Conservation (phyloP, 1,140 invertebrate species). For the Uloborus diversus region DNA sequence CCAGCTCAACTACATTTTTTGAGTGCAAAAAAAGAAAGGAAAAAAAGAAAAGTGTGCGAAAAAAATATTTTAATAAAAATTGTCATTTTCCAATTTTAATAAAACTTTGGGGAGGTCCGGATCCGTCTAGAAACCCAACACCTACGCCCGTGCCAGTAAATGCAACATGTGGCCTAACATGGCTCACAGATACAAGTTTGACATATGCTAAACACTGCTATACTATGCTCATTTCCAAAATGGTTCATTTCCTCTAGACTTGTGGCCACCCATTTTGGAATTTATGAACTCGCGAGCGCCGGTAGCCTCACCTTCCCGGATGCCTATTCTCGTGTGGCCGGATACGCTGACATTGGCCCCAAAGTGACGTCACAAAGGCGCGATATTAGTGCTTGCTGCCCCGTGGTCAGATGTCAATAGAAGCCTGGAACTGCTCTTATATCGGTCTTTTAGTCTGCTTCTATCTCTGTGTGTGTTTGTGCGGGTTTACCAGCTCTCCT, state of each 20-base stretch:
- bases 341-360: conserved; percentile 44
- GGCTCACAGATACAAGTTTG: too few relatives aligned
- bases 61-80: too few relatives aligned
- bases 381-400: conserved; percentile 34
- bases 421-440: neutral
- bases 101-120: too few relatives aligned
- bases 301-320: conserved; percentile 40
- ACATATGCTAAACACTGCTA: too few relatives aligned
- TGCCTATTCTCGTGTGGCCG: conserved; percentile 19
- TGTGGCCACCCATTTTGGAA: conserved; percentile 40
- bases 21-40: too few relatives aligned
- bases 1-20: too few relatives aligned
- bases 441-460: neutral
- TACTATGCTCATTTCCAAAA: neutral
- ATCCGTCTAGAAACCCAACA: too few relatives aligned
- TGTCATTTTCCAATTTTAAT: too few relatives aligned
- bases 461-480: neutral
- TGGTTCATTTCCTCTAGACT: conserved; percentile 36
- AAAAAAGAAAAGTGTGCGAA: too few relatives aligned
- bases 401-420: conserved; percentile 17
- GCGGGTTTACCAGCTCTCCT: too few relatives aligned
- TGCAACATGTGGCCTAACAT: too few relatives aligned
- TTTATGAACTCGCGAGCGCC: conserved; percentile 37
- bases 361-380: conserved; percentile 23
- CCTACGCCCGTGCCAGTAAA: too few relatives aligned